Base-by-base conservation (phyloP, 2,888 invertebrate genomes). In the Hirtodrosophila trivittata region DNA sequence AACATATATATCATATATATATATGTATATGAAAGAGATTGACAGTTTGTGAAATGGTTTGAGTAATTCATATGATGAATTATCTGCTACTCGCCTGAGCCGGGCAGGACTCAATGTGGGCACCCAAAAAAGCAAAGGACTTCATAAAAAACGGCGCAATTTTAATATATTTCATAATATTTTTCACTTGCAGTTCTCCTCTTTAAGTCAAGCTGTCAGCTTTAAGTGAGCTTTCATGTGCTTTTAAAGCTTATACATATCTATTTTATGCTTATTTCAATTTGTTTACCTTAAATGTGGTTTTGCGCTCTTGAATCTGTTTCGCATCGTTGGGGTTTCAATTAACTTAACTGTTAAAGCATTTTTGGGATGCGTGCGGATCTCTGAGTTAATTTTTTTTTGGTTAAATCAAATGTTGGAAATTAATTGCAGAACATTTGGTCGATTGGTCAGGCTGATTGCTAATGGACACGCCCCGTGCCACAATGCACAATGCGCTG, bases 1-100 rank as follows among this genome's bases (percentile, higher is more conserved):
- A n/a, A n/a, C n/a, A 10, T 51, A 30, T 42, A 26, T 13, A 35
- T 37, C n/a, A 38, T 38, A 32, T 42, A 30, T 51, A 52, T 59
- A 52, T 10, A 30, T 6, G 10, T n/a, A 28, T 35, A 51, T 32
- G 37, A 56, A 68, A 47, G 57, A 72, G 76, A 77, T 77, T 77
- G 76, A 78, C 76, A 78, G 75, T 66, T 71, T 78, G 68, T 46
- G 58, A 75, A 76, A 75, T 72, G 76, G 72, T 68, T 72, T 77
- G 76, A 78, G 76, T 78, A 78, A 78, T 77, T 77, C 73, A 60
- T 51, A 63, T 71, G 75, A 74, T 74, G 74, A 73, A 73, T 76
- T 67, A 74, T 67, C 68, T 59, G 32, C 37, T 38, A 18, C 43
- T 32, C 38, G 39, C 25, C 52, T 43, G 30, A 35, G 2, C 38